Percentiles rank a stretch among this genome's conserved stretches.
Conservation (phyloP, 1,140 invertebrate genomes). For the Notospermus geniculatus region DNA sequence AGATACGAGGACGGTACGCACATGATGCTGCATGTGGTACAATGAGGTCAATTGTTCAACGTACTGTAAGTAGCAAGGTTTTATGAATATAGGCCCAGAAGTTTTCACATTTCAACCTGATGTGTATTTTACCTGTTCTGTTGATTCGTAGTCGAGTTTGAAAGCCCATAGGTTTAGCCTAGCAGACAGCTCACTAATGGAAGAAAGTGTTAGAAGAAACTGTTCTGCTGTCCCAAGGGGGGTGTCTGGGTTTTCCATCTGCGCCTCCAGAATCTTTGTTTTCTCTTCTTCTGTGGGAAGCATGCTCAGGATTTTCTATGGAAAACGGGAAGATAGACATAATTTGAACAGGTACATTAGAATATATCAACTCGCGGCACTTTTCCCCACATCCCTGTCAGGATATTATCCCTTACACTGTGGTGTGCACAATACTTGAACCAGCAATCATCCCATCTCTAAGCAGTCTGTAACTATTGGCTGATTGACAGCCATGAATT, state of each 20-base stretch:
- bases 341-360: no score
- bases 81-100: no score
- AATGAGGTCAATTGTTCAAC: no score
- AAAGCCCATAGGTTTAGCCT: conserved; percentile 97
- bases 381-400: no score
- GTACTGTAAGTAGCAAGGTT: no score
- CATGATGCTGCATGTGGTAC: no score
- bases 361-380: no score
- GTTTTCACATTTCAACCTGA: no score
- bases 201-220: conserved; percentile 91
- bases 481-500: not conserved
- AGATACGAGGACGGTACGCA: no score
- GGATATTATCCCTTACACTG: no score
- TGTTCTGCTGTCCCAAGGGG: conserved; percentile 97
- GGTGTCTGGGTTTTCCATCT: conserved; percentile 88
- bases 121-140: conserved; percentile 72
- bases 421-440: no score
- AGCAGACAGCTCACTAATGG: conserved; percentile 92
- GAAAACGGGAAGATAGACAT: conserved; percentile 25
- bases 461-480: not conserved
- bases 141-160: conserved; percentile 95
- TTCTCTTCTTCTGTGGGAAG: conserved; percentile 96
- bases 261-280: conserved; percentile 92
- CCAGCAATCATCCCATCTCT: no score
- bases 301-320: conserved; percentile 92